phyloP scores from a whole-genome alignment of 37 sponge, comb jelly and placozoan genomes.

The Halisarca cf. caerulea region DNA sequence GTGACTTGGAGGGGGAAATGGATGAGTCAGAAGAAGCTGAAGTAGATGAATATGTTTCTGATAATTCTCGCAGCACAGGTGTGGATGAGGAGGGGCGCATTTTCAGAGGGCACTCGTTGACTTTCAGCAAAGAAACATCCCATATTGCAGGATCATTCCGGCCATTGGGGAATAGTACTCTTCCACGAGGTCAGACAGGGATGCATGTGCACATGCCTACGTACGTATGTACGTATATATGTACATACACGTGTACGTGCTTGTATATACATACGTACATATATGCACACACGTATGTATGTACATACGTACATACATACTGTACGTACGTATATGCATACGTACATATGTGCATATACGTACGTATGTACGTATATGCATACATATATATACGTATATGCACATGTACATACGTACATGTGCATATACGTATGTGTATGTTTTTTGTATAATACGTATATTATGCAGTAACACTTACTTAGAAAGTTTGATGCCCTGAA shows the following conservation, averaged over 20 bases:
- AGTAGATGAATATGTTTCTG: neutral
- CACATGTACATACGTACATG: neutral
- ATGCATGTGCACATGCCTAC: too few species aligned
- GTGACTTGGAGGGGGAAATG: constrained; percentile 3
- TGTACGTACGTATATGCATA: neutral
- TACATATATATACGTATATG: neutral
- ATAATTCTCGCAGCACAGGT: neutral
- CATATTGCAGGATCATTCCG: too few species aligned
- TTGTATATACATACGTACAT: neutral
- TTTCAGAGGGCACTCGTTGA: neutral
- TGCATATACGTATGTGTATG: neutral
- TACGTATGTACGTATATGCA: neutral
- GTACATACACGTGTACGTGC: neutral
- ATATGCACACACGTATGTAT: neutral
- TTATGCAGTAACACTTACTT: too few species aligned
- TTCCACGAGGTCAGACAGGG: too few species aligned
- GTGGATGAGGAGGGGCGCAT: neutral
- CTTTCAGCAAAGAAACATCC: too few species aligned
- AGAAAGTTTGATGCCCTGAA: too few species aligned
- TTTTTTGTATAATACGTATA: too few species aligned
- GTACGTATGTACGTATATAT: neutral
- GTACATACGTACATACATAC: constrained; percentile 9
- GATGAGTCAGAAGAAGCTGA: neutral
- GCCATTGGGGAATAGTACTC: too few species aligned
- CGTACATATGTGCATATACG: neutral